Conservation (phyloP, 2,113 vertebrate species). For the Thymallus thymallus region DNA sequence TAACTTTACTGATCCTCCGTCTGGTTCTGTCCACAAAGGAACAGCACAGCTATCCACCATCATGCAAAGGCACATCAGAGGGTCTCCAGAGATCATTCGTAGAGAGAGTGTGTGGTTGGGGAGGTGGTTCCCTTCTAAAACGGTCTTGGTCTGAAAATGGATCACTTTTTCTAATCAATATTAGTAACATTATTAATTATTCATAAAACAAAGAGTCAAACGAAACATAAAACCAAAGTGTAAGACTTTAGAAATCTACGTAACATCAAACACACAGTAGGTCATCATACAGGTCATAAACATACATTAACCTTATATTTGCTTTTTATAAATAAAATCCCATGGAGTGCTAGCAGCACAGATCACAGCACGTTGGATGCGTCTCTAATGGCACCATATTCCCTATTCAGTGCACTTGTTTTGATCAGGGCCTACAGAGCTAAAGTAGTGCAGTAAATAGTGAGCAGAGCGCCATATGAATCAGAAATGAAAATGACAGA, state of each 20-base stretch:
- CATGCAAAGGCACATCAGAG: not conserved
- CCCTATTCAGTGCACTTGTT: not conserved
- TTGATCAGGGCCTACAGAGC: not conserved
- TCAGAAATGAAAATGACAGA: too few relatives aligned
- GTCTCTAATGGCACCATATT: conserved; percentile 4
- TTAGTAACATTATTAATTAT: conserved; percentile 33
- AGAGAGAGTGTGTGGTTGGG: not conserved
- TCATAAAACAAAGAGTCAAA: conserved; percentile 23
- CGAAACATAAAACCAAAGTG: conserved; percentile 9
- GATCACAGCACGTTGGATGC: conserved; percentile 11
- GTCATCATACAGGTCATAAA: conserved; percentile 10
- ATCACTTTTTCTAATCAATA: conserved; percentile 10
- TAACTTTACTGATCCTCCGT: not conserved
- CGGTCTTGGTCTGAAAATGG: not conserved
- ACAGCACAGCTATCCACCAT: not conserved
- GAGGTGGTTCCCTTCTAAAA: too few relatives aligned
- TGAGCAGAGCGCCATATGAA: too few relatives aligned
- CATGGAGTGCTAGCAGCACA: not conserved
- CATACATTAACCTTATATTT: not conserved
- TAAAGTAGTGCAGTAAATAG: too few relatives aligned
- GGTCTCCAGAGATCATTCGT: not conserved
- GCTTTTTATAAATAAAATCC: conserved; percentile 11
- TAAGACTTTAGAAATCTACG: conserved; percentile 10
- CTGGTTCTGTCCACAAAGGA: too few relatives aligned
- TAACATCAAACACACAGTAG: conserved; percentile 15